A percentile compares a stretch with the other conserved stretches of the same genome.
Conservation (phyloP, 2,113 vertebrate species). For the Sebastes fasciatus region DNA sequence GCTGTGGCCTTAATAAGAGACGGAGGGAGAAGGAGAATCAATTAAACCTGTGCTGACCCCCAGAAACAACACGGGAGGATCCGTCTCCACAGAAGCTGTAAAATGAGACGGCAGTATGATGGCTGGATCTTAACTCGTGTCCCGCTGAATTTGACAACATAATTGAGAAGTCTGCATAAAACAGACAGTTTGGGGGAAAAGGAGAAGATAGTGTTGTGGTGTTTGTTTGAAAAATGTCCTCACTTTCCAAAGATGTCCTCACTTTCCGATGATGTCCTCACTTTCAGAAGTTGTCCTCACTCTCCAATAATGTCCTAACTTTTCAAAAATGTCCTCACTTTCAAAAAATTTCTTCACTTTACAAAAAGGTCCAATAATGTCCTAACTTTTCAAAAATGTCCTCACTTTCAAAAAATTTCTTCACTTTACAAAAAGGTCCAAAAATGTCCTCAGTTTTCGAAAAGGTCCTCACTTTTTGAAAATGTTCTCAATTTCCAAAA, state of each 20-base stretch:
- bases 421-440: not conserved
- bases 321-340: not conserved
- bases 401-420: not conserved
- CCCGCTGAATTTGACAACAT: not conserved
- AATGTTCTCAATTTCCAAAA: too few relatives aligned
- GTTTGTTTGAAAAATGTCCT: not conserved
- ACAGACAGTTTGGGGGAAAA: not conserved
- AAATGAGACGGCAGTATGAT: slow-evolving; percentile 3
- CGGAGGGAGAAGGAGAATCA: slow-evolving; percentile 93
- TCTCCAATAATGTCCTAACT: not conserved
- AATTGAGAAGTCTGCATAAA: slow-evolving; percentile 8
- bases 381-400: not conserved
- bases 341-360: not conserved
- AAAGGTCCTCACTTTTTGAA: not conserved
- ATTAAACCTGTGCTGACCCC: slow-evolving; percentile 94
- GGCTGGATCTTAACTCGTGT: slow-evolving; percentile 4
- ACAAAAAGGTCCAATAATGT: too few relatives aligned
- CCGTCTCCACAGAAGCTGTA: slow-evolving; percentile 11
- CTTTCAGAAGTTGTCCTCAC: too few relatives aligned
- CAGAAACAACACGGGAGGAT: slow-evolving; percentile 79
- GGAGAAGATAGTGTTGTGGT: not conserved
- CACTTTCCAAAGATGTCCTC: too few relatives aligned
- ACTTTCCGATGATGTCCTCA: too few relatives aligned
- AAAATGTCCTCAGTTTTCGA: not conserved
- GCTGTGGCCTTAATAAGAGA: slow-evolving; percentile 93